Percentiles rank a stretch among this genome's conserved stretches.
Evolutionary conservation across 2,113 vertebrate genomes (phyloP).

Genomic region (Aegithalos caudatus): DNA sequence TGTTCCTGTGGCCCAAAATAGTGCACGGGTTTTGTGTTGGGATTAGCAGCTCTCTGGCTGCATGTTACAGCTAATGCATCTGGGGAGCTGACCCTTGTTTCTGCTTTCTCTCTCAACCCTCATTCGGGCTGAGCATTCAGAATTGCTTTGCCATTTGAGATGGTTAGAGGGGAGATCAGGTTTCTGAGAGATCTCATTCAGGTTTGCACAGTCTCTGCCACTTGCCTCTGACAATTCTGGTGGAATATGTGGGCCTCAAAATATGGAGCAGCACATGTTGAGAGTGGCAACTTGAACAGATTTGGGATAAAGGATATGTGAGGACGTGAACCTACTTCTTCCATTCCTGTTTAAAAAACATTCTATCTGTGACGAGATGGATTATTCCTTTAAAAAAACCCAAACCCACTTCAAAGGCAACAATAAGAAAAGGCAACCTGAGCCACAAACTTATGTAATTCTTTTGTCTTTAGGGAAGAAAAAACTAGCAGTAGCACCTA

Average conservation of each 20-base stretch:
- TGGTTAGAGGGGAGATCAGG: not conserved
- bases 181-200: not conserved
- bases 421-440: not conserved
- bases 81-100: not conserved
- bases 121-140: not conserved
- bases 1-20: not conserved
- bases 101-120: not conserved
- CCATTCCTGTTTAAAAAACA: not conserved
- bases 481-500: not conserved
- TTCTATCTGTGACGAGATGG: not conserved
- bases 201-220: not conserved
- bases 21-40: not conserved
- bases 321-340: not conserved
- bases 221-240: not conserved
- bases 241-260: not conserved
- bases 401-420: not conserved
- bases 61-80: rapidly evolving
- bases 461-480: not conserved
- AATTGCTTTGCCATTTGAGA: not conserved
- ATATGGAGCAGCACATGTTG: rapidly evolving
- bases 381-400: not conserved
- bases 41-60: not conserved
- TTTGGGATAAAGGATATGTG: not conserved
- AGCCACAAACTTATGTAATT: not conserved
- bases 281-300: rapidly evolving